Evolutionary conservation across 2,797 vertebrate genomes (phyloP), one percentile per base, ranked within the genome.

Genomic region (Myotis pilosus): DNA sequence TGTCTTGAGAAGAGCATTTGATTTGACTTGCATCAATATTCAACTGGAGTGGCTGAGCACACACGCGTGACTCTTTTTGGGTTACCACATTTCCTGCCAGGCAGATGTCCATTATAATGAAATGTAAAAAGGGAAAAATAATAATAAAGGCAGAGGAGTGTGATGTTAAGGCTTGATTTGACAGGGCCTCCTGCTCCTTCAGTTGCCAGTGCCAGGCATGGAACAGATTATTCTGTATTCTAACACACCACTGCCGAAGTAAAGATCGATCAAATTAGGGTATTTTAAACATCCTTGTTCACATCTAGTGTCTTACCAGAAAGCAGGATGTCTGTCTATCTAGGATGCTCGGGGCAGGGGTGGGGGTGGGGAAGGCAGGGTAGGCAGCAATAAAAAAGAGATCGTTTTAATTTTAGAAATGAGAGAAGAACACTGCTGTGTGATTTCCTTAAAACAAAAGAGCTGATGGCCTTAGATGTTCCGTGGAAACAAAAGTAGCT

Each of bases 201-300:
- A 97, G 97, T 97, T 97, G 97, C 98, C 97, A 87, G 95, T 75
- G 93, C 93, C 93, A 91, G 92, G 96, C 96, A 30, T 62, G 81
- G 92, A 88, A 92, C 86, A 96, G 97, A 97, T 98, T 97, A 87
- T 98, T 98, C 98, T 98, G 97, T 97, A 98, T 98, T 98, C 98
- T 85, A 96, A 1, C 91, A 95, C n/a, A n/a, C 91, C 11, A 1
- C 95, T 41, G 79, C 97, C 89, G 38, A 95, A 98, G 97, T 97
- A 95, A 92, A 92, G 97, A 98, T 98, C 96, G 81, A 98, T 98
- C 97, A 98, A 98, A 98, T 98, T 98, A 98, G 97, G 95, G 95
- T 96, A 92, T 97, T 98, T 98, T 97, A 97, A 98, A 97, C 96
- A 95, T 95, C 95, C 97, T 79, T 79, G 87, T 97, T 96, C 96